Base-by-base conservation (phyloP, 2,113 vertebrate genomes). In the Kryptolebias marmoratus region DNA sequence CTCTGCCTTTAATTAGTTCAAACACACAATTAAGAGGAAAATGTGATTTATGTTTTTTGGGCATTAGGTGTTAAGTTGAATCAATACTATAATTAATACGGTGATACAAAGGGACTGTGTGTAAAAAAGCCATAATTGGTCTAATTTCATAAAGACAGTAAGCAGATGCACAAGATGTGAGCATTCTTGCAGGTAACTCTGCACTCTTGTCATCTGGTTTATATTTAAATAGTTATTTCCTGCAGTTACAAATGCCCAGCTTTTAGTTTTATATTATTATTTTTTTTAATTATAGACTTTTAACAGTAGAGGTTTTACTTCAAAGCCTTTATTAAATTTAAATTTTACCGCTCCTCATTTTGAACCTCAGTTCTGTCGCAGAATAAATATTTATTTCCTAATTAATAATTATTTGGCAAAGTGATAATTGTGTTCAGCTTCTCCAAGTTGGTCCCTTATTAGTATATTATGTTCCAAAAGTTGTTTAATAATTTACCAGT, bases 1-100 rank as follows among this genome's bases (percentile, higher is more conserved):
- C 78, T 79, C 49, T 47, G 65, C 9, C 58, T 72, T 73, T 89
- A 91, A 90, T 89, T 86, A 89, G 87, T 81, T 88, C 85, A 89
- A 86, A 83, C 75, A 67, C 79, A 87, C 84, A 91, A 86, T 87
- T 88, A 91, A 64, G 73, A 55, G 66, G 53, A 73, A 90, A 87
- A 85, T 83, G 64, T 89, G 89, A 90, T 92, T 91, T 87, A 89
- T 90, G 85, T 54, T 88, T 87, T 86, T 87, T 83, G 79, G 75
- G 85, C 82, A 85, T 90, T 90, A 81, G 84, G 84, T 87, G 85
- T 82, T 89, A 82, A 84, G 75, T 79, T 87, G 70, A 90, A 88
- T 90, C 89, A 88, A 91, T 91, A 82, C 47, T 75, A 69, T 88
- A 88, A 91, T 89, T 88, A 88, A 86, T 82, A 82, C 72, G 75